Evolutionary conservation across 1,140 invertebrate genomes (phyloP), one percentile per base, ranked within the genome.

Genomic region (Potamilus streckersoni): DNA sequence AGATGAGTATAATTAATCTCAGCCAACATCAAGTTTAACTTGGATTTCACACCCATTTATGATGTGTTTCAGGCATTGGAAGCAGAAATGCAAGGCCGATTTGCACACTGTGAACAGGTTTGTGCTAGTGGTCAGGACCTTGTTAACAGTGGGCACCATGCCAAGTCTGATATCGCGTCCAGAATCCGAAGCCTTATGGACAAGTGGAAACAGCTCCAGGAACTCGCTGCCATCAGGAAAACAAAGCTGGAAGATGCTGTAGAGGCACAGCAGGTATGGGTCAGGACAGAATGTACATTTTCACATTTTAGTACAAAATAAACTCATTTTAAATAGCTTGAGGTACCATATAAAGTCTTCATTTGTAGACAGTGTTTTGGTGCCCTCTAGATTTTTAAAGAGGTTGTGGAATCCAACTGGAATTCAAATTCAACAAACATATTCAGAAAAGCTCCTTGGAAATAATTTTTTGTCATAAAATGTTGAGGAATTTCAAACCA

Each of bases 221-320:
- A 97, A 76, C 89, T 97, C n/a, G 94, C 95, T 0, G 93, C 93
- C n/a, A 89, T 94, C 16, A 92, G 97, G 63, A 94, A 95, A 71
- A 95, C 95, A 81, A 95, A 97, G 85, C 90, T 99, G 1, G 94
- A 96, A 80, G 97, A 99, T 88, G 97, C 97, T 1, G 95, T 95
- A 3, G 96, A 98, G 88, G 96, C 97, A 15, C 97, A 97, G 83
- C 94, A 95, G 91, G 93, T 94, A 80, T 77, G 62, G 58, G 20
- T 57, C 8, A 38, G 38, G 38, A 38, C 0, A 38, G 38, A 38
- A 38, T 38, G 38, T 38, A 38, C 38, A 38, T 38, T 6, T 38
- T 38, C 4, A 38, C 38, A 38, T 38, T 38, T 38, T 38, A 38
- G 38, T 8, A 38, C 38, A 1, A 4, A 38, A 8, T 38, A 38